A percentile compares a stretch with the other conserved stretches of the same genome.
phyloP scores from a whole-genome alignment of 2,797 vertebrate genomes.

The Catostomus latipinnis region DNA sequence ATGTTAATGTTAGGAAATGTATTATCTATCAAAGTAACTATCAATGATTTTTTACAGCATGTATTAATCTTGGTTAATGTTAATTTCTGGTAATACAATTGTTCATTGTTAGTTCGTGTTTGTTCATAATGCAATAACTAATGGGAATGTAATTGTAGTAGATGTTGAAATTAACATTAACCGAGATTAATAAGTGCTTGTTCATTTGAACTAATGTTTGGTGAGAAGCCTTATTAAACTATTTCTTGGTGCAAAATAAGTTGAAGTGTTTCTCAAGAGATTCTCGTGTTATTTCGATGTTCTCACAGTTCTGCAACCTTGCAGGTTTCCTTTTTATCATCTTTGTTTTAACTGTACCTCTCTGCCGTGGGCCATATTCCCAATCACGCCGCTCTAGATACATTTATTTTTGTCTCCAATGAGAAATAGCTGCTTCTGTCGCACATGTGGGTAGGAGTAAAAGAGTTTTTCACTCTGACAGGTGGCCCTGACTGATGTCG shows the following conservation, averaged over 20 bases:
- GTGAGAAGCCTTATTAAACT: background rate
- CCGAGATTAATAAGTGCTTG: no score
- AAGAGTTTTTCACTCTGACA: conserved; percentile 74
- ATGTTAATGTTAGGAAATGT: no score
- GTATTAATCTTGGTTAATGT: no score
- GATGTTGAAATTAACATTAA: no score
- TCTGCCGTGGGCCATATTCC: conserved; percentile 72
- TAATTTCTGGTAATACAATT: no score
- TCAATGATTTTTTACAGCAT: no score
- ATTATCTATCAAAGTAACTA: no score
- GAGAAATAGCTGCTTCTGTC: conserved; percentile 59
- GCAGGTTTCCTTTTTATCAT: conserved; percentile 25
- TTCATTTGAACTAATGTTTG: background rate
- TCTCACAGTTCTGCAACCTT: conserved; percentile 46
- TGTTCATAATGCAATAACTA: no score
- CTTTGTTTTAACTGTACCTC: conserved; percentile 52
- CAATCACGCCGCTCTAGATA: conserved; percentile 80
- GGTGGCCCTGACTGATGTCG: conserved; percentile 79
- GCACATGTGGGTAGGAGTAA: conserved; percentile 62
- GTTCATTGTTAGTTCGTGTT: no score
- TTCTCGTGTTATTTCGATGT: background rate
- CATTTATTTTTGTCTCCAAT: conserved; percentile 84
- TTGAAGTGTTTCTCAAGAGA: background rate
- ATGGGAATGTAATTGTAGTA: no score
- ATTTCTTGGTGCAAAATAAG: conserved; percentile 9